Evolutionary conservation across 2,113 vertebrate species (phyloP).

Genomic region (Eptesicus fuscus): DNA sequence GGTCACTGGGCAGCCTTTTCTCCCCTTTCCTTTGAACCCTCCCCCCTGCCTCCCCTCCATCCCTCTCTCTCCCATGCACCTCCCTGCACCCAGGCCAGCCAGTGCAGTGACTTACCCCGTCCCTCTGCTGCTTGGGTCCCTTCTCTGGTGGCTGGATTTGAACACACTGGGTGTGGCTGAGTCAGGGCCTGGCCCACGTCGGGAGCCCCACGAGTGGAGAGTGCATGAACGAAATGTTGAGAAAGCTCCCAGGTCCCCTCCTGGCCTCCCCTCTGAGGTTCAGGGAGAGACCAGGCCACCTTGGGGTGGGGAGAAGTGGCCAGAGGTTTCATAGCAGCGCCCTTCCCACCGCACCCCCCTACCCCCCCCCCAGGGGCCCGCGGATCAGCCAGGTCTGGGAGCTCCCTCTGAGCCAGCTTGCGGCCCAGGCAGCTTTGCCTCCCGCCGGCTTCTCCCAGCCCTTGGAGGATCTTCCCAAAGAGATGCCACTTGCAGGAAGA

Average conservation of each 20-base stretch:
- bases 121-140: background rate
- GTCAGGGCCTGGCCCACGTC: background rate
- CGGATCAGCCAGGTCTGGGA: accelerated
- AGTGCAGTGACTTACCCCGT: background rate
- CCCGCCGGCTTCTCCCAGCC: background rate
- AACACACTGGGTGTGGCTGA: background rate
- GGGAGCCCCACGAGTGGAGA: background rate
- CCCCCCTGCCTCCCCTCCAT: background rate
- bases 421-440: background rate
- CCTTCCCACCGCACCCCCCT: too few species aligned
- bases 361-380: accelerated
- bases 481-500: background rate
- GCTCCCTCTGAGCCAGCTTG: background rate
- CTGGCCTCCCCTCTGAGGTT: background rate
- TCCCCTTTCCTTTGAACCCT: background rate
- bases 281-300: background rate
- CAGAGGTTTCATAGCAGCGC: accelerated
- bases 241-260: background rate
- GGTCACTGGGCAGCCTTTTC: background rate
- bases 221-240: accelerated
- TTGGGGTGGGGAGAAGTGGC: accelerated
- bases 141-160: background rate
- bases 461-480: background rate
- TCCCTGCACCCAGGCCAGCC: background rate
- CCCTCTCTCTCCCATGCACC: accelerated